phyloP scores from a whole-genome alignment of 1,140 invertebrate species.

The Drosophila varians region DNA sequence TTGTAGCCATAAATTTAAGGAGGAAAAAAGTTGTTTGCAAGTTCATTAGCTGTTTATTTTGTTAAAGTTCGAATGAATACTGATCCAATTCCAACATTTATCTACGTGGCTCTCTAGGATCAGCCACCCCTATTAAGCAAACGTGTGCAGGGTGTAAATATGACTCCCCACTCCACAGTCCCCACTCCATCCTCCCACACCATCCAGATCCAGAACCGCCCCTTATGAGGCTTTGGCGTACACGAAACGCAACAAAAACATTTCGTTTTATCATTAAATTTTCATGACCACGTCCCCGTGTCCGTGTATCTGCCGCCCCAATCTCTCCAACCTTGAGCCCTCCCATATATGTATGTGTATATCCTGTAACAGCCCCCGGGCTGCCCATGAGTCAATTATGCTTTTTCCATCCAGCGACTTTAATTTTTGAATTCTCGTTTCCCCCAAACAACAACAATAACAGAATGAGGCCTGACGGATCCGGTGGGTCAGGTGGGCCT shows the following conservation, averaged over 20 bases:
- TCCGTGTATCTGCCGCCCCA: conserved; percentile 34
- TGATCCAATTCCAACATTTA: conserved; percentile 75
- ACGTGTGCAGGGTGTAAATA: conserved; percentile 69
- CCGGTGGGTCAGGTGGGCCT: conserved; percentile 56
- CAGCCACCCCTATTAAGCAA: conserved; percentile 52
- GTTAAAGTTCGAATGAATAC: conserved; percentile 50
- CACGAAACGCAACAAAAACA: conserved; percentile 72
- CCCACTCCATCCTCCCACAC: conserved; percentile 1
- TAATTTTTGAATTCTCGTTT: conserved; percentile 65
- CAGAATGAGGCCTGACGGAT: conserved; percentile 9
- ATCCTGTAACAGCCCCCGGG: conserved; percentile 27
- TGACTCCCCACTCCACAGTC: conserved; percentile 12
- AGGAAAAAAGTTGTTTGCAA: not conserved
- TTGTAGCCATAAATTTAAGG: not conserved
- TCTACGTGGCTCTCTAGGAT: conserved; percentile 43
- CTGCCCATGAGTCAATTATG: conserved; percentile 74
- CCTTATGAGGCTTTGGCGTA: conserved; percentile 30
- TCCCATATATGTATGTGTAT: conserved; percentile 5
- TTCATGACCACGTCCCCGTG: conserved; percentile 70
- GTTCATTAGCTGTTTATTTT: conserved; percentile 10
- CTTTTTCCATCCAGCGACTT: conserved; percentile 66
- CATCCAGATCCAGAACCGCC: conserved; percentile 6
- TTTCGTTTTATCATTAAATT: conserved; percentile 82
- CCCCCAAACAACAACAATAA: conserved; percentile 46
- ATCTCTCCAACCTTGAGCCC: conserved; percentile 29